phyloP scores from a whole-genome alignment of 2,113 vertebrate genomes.

The Pseudolaguvia tuberculata region DNA sequence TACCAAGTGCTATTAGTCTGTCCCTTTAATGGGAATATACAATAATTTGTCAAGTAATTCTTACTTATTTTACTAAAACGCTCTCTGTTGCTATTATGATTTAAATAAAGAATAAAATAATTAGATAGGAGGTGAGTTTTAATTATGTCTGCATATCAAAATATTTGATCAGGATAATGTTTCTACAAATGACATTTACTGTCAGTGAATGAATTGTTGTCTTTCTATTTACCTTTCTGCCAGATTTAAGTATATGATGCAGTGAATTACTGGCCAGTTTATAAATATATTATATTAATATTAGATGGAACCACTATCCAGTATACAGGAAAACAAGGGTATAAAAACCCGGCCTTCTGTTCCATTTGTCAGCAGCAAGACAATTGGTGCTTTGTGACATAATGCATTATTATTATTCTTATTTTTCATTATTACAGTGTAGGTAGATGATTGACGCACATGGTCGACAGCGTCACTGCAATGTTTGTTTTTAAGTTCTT shows the following conservation, averaged over 20 bases:
- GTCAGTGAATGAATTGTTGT: not conserved
- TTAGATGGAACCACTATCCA: too few relatives aligned
- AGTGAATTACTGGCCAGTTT: not conserved
- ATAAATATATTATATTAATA: not conserved
- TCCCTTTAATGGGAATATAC: too few relatives aligned
- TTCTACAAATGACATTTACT: not conserved
- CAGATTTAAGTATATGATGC: not conserved
- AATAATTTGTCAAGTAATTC: too few relatives aligned
- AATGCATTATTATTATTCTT: not conserved
- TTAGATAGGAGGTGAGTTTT: not conserved
- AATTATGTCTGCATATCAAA: not conserved
- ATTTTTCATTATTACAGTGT: not conserved
- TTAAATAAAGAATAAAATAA: not conserved
- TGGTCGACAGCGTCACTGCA: too few relatives aligned
- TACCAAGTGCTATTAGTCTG: slow-evolving; percentile 22
- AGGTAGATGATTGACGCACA: not conserved
- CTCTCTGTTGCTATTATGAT: too few relatives aligned
- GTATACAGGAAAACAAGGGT: too few relatives aligned
- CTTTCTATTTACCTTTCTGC: not conserved
- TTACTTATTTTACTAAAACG: too few relatives aligned
- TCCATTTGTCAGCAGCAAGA: not conserved
- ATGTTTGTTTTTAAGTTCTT: too few relatives aligned
- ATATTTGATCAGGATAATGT: not conserved
- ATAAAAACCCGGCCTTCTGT: not conserved
- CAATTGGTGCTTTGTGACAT: not conserved